A percentile compares a stretch with the other conserved stretches of the same genome.
These are phyloP conservation scores for Belgica antarctica DNA, from an alignment of 2,888 invertebrate species.

Conservation along the genomic window DNA sequence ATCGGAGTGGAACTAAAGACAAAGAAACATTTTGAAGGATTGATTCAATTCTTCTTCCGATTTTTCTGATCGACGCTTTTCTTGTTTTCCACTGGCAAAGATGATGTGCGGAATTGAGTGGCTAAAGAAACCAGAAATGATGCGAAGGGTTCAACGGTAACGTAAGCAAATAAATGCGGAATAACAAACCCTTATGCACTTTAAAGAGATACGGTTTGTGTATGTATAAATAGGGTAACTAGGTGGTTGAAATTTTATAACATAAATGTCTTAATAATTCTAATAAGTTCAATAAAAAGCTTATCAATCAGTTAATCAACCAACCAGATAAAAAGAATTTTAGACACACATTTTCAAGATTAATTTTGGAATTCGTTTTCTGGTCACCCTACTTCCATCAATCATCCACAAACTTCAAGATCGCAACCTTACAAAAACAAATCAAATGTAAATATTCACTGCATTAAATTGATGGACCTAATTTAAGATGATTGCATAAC, in stretches of 20 bases:
- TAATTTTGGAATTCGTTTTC: too few species aligned
- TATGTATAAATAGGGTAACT: too few species aligned
- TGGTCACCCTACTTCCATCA: too few species aligned
- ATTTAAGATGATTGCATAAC: not conserved
- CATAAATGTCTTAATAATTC: too few species aligned
- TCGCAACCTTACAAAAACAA: not conserved
- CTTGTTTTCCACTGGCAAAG: not conserved
- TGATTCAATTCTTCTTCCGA: constrained; percentile 36
- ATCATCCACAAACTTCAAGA: not conserved
- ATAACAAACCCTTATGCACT: not conserved
- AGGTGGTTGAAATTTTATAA: too few species aligned
- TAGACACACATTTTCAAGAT: not conserved
- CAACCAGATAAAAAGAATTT: too few species aligned
- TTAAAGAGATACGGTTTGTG: not conserved
- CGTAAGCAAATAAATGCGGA: not conserved
- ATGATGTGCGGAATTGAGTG: not conserved
- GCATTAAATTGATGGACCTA: constrained; percentile 1
- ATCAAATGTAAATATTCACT: constrained; percentile 9
- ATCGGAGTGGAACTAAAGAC: constrained; percentile 11
- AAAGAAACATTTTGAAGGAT: constrained; percentile 32
- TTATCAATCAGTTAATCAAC: too few species aligned
- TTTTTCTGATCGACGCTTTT: not conserved
- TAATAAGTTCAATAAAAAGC: too few species aligned
- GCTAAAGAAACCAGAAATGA: not conserved
- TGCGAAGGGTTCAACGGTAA: not conserved